A percentile compares a stretch with the other conserved stretches of the same genome.
phyloP scores from a whole-genome alignment of 1,140 invertebrate species.

The Drosophila biarmipes region DNA sequence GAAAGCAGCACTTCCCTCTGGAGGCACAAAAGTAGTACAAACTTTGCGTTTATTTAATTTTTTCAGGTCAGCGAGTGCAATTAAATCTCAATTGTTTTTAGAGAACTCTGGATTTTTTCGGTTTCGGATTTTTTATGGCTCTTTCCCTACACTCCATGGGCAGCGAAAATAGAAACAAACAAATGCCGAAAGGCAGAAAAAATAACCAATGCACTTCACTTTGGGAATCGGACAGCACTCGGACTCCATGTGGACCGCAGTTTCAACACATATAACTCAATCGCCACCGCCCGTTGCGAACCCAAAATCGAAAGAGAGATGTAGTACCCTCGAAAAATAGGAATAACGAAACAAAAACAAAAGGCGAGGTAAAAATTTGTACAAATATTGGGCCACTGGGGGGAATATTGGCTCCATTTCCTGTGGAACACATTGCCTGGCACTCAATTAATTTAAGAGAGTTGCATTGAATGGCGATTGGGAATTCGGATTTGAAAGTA shows the following conservation, averaged over 20 bases:
- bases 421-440: conserved; percentile 36
- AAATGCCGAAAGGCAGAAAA: conserved; percentile 11
- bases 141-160: conserved; percentile 21
- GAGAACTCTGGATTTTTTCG: conserved; percentile 18
- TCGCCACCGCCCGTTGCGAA: conserved; percentile 55
- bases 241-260: conserved; percentile 40
- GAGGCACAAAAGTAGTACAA: conserved; percentile 20
- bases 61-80: conserved; percentile 49
- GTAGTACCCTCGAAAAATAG: conserved; percentile 10
- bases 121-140: conserved; percentile 22
- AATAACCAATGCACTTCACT: conserved; percentile 5
- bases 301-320: conserved; percentile 23
- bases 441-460: conserved; percentile 72
- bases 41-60: conserved; percentile 26
- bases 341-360: conserved; percentile 14
- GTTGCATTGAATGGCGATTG: conserved; percentile 14
- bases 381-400: conserved; percentile 37
- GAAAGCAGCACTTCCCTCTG: background rate
- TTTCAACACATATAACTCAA: conserved; percentile 61
- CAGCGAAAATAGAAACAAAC: conserved; percentile 40
- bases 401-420: conserved; percentile 10
- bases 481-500: conserved; percentile 3
- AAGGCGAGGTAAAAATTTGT: conserved; percentile 22
- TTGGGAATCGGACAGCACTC: conserved; percentile 8
- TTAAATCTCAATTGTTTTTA: conserved; percentile 47